These are phyloP conservation scores for Montifringilla adamsi DNA, from an alignment of 2,113 vertebrate genomes.

Conservation along the genomic window DNA sequence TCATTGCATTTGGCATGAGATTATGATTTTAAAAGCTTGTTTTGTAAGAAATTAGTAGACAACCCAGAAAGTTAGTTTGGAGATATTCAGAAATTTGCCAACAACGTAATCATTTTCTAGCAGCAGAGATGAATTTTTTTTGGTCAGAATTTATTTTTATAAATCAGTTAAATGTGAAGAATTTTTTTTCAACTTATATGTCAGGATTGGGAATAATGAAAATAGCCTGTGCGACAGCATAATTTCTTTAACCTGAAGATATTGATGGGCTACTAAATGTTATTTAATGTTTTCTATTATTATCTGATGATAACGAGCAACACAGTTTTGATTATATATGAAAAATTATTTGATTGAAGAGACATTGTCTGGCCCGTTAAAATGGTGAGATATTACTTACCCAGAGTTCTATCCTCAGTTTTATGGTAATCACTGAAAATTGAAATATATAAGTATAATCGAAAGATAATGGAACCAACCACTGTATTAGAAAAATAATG, in stretches of 20 bases:
- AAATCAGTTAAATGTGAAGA: neutral
- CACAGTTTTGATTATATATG: neutral
- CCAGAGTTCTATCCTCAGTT: neutral
- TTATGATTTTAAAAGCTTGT: neutral
- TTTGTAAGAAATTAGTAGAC: neutral
- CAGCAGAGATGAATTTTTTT: neutral
- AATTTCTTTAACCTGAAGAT: neutral
- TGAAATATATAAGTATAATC: too few relatives aligned
- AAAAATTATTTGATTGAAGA: neutral
- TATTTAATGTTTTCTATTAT: neutral
- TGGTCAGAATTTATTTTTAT: neutral
- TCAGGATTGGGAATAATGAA: neutral
- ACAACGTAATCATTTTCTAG: neutral
- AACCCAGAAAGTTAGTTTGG: neutral
- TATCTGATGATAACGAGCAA: neutral
- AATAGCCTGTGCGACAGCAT: neutral
- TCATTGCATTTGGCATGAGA: neutral
- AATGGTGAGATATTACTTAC: neutral
- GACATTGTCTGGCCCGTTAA: neutral
- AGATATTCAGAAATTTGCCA: neutral
- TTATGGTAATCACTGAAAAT: neutral
- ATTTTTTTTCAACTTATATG: neutral
- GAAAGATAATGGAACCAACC: neutral
- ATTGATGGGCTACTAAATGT: neutral
- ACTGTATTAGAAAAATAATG: neutral